Evolutionary conservation across 2,113 vertebrate species (phyloP).

Genomic region (Microcebus ravelobensis): DNA sequence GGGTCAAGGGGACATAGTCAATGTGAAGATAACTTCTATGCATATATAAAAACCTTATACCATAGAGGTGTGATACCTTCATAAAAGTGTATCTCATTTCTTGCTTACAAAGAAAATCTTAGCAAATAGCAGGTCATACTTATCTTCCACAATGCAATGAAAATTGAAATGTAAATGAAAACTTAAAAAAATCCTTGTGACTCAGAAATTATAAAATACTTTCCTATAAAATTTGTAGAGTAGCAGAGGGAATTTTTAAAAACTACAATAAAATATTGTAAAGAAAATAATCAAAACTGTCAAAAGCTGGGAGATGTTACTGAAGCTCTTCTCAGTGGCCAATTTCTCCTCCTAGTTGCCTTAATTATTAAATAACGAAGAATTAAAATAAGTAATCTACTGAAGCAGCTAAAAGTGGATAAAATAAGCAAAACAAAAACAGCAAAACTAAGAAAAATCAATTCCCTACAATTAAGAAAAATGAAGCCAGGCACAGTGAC

Average conservation of each 20-base stretch:
- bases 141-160: background rate
- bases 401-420: background rate
- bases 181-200: background rate
- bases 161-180: constrained; percentile 17
- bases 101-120: background rate
- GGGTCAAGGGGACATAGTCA: background rate
- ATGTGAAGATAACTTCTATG: background rate
- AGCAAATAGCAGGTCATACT: background rate
- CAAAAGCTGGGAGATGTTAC: background rate
- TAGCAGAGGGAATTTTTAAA: background rate
- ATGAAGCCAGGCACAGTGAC: fast-evolving
- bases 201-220: background rate
- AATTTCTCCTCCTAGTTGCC: background rate
- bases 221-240: background rate
- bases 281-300: background rate
- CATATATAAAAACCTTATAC: background rate
- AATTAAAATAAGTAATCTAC: background rate
- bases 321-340: background rate
- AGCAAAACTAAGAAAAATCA: background rate
- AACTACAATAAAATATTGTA: background rate
- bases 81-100: background rate
- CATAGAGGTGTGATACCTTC: background rate
- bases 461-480: background rate
- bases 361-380: background rate
- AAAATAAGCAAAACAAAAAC: background rate